Conservation (phyloP, 37 sponge, comb jelly and placozoan species). For the Spongilla lacustris region DNA sequence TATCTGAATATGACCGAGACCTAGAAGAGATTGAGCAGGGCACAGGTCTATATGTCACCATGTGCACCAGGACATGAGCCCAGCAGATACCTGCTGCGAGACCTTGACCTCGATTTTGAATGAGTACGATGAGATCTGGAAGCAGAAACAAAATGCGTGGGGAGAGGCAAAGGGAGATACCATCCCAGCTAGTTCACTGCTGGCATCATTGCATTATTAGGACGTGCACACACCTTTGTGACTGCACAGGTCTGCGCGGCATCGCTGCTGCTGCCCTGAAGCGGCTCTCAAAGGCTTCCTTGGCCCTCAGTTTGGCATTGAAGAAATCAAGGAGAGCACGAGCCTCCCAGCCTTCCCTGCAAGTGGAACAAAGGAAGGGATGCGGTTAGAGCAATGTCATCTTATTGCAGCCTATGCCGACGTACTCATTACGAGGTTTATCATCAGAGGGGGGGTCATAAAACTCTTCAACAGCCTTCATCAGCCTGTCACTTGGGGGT, state of each 20-base stretch:
- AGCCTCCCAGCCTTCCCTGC: slow-evolving; percentile 96
- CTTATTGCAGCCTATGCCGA: not conserved
- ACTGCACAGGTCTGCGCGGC: not conserved
- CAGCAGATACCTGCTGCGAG: slow-evolving; percentile 34
- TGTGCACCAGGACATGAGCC: slow-evolving; percentile 33
- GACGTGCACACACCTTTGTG: not conserved
- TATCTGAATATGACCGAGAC: not conserved
- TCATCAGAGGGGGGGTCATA: slow-evolving; percentile 66
- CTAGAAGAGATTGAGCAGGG: not conserved
- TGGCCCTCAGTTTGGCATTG: slow-evolving; percentile 71
- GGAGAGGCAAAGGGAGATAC: not conserved
- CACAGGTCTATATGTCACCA: not conserved
- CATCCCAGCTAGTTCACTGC: not conserved
- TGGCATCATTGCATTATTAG: no score
- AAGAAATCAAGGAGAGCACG: slow-evolving; percentile 82
- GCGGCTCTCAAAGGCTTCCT: slow-evolving; percentile 2
- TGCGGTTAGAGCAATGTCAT: not conserved
- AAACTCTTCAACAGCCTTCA: slow-evolving; percentile 93
- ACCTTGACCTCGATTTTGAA: slow-evolving; percentile 13
- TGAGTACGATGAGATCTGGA: not conserved
- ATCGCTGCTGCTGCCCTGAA: not conserved
- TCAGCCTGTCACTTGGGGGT: slow-evolving; percentile 88
- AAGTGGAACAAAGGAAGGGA: not conserved
- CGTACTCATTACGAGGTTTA: slow-evolving; percentile 69
- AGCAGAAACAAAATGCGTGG: not conserved